phyloP scores from a whole-genome alignment of 2,113 vertebrate genomes.

The Lepidothrix coronata region DNA sequence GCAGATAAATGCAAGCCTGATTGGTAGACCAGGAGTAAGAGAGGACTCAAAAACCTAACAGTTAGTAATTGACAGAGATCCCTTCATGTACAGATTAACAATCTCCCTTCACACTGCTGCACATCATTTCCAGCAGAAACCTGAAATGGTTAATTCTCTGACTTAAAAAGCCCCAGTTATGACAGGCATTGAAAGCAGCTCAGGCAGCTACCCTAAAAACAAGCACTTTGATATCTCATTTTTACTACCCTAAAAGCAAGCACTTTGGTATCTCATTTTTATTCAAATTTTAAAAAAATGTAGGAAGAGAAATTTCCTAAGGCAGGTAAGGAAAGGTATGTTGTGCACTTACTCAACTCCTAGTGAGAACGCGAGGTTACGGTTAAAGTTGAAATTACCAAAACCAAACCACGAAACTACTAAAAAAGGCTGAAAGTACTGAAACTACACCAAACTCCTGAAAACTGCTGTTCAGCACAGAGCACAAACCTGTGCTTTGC shows the following conservation, averaged over 20 bases:
- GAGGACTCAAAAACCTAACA: background rate
- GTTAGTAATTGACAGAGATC: background rate
- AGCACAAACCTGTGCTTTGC: background rate
- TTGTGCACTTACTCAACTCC: background rate
- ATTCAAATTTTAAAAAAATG: background rate
- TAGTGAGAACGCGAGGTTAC: background rate
- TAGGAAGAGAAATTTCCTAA: background rate
- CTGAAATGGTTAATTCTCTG: background rate
- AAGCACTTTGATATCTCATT: background rate
- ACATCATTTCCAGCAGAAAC: background rate
- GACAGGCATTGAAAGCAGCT: background rate
- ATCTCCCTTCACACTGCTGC: background rate
- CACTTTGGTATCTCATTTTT: background rate
- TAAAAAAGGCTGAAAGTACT: background rate
- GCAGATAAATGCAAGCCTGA: background rate
- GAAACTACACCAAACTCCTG: background rate
- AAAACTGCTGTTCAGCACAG: background rate
- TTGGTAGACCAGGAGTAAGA: background rate
- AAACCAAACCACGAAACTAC: background rate
- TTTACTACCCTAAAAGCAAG: background rate
- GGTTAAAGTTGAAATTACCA: background rate
- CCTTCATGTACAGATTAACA: background rate
- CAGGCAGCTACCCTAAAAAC: background rate
- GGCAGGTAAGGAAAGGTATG: background rate
- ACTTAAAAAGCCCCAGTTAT: background rate